These are phyloP conservation scores for Halictus ligatus DNA, from an alignment of 2,888 invertebrate species.

Conservation along the genomic window DNA sequence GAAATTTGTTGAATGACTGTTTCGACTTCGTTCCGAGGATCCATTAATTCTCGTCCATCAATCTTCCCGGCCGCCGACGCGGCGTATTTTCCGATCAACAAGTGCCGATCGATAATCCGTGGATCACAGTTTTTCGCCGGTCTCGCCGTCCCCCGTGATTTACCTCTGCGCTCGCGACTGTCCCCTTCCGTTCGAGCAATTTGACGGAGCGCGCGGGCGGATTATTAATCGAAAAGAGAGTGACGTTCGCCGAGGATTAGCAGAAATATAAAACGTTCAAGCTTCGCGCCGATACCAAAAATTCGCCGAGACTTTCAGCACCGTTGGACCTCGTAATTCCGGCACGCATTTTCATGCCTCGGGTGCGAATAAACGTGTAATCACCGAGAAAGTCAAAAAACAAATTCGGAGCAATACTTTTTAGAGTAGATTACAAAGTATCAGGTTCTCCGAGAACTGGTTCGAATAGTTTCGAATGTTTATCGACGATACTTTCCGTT, in stretches of 20 bases:
- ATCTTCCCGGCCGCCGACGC: neutral
- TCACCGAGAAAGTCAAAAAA: neutral
- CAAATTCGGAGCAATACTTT: neutral
- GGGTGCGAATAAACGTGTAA: too few relatives aligned
- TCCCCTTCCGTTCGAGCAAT: neutral
- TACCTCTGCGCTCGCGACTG: neutral
- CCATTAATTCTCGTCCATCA: neutral
- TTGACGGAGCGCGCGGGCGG: neutral
- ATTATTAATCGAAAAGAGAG: neutral
- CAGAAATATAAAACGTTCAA: neutral
- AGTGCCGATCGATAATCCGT: constrained; percentile 29
- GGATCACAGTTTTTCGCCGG: neutral
- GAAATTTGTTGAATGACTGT: neutral
- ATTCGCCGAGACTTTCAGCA: neutral
- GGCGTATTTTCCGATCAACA: constrained; percentile 35
- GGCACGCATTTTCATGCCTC: neutral
- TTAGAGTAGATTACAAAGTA: too few relatives aligned
- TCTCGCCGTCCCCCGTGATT: neutral
- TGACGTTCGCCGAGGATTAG: neutral
- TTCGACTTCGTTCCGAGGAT: neutral
- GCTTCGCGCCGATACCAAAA: neutral
- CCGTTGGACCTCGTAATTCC: neutral
- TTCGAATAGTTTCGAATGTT: too few relatives aligned
- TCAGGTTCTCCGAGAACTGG: too few relatives aligned
- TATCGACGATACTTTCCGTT: too few relatives aligned